Percentiles rank a stretch among this genome's conserved stretches.
Evolutionary conservation across 2,888 invertebrate genomes (phyloP).

Genomic region (Nineta flava): DNA sequence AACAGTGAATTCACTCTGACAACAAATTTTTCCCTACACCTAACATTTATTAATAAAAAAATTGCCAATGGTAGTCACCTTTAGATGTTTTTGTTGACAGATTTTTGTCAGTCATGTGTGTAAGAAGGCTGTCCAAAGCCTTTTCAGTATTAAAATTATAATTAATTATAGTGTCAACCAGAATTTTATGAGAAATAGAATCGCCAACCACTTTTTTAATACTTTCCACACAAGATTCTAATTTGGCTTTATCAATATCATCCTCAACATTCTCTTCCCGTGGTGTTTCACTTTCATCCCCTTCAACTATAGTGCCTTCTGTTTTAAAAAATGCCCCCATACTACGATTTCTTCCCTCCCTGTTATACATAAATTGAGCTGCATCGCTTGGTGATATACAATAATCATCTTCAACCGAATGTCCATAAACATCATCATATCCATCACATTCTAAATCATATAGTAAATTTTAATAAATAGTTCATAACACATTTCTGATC

Average conservation of each 20-base stretch:
- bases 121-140: constrained; percentile 57
- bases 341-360: constrained; percentile 53
- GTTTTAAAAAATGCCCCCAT: constrained; percentile 54
- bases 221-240: constrained; percentile 72
- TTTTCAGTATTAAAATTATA: constrained; percentile 57
- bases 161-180: constrained; percentile 55
- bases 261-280: constrained; percentile 27
- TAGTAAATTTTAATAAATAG: constrained; percentile 8
- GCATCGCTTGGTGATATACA: constrained; percentile 80
- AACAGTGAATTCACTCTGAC: too few species aligned
- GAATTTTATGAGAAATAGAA: constrained; percentile 49
- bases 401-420: constrained; percentile 86
- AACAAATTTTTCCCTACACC: too few species aligned
- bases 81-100: too few species aligned
- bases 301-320: constrained; percentile 55
- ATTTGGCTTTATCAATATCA: constrained; percentile 53
- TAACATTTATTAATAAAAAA: background rate
- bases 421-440: constrained; percentile 82
- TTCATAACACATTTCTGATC: constrained; percentile 4
- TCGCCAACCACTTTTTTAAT: constrained; percentile 68
- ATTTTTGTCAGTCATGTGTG: background rate
- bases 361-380: constrained; percentile 71
- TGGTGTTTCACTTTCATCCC: constrained; percentile 36
- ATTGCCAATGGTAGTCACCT: too few species aligned
- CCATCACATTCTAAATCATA: constrained; percentile 74